phyloP scores from a whole-genome alignment of 2,797 vertebrate species.

The Philypnodon macrostomus region DNA sequence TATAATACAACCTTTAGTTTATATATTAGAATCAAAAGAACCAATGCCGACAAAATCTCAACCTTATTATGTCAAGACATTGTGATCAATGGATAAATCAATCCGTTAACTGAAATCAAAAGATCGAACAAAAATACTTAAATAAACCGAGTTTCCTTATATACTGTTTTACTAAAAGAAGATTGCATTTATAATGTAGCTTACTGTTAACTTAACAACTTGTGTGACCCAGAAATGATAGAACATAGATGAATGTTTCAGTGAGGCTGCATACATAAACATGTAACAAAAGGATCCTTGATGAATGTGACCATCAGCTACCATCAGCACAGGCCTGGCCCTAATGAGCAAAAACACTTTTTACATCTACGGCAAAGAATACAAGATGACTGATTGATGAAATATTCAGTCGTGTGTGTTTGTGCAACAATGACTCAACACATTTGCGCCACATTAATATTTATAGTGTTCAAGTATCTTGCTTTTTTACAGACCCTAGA shows the following conservation, averaged over 20 bases:
- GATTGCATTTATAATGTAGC: neutral
- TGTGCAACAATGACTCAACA: conserved; percentile 15
- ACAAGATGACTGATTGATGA: conserved; percentile 34
- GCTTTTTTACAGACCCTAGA: conserved; percentile 8
- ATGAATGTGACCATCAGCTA: conserved; percentile 30
- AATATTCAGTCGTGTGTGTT: conserved; percentile 16
- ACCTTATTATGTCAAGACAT: too few species aligned
- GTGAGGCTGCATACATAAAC: conserved; percentile 33
- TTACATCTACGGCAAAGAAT: conserved; percentile 19
- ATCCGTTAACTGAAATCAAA: too few species aligned
- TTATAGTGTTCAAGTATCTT: conserved; percentile 11
- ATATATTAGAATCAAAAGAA: too few species aligned
- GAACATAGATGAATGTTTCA: conserved; percentile 37
- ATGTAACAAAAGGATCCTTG: conserved; percentile 27
- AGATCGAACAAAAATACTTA: too few species aligned
- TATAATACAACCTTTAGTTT: too few species aligned
- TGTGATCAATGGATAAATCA: too few species aligned
- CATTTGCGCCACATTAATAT: conserved; percentile 32
- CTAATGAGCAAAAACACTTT: conserved; percentile 42
- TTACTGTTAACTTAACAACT: neutral
- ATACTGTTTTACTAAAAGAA: too few species aligned
- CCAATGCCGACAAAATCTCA: too few species aligned
- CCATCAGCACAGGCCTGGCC: conserved; percentile 40
- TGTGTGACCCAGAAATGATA: conserved; percentile 17
- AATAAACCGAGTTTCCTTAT: too few species aligned